These are phyloP conservation scores for Rhagoletis zephyria DNA, from an alignment of 1,140 invertebrate species.

Conservation along the genomic window DNA sequence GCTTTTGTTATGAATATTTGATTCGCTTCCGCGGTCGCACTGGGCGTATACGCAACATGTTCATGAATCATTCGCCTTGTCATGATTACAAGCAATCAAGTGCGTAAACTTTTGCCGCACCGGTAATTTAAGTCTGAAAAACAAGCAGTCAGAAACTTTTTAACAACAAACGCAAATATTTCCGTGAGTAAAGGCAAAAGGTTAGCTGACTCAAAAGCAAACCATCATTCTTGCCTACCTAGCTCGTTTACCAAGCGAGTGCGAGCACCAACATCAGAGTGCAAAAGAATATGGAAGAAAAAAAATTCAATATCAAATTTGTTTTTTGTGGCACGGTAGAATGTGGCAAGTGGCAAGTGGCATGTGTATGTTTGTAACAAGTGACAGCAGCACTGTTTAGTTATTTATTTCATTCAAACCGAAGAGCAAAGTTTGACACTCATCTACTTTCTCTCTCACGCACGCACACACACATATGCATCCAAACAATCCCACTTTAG, in stretches of 20 bases:
- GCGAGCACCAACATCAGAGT: too few species aligned
- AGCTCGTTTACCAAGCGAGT: too few species aligned
- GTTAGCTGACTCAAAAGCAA: neutral
- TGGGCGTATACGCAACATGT: neutral
- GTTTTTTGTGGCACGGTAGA: neutral
- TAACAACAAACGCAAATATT: conserved; percentile 27
- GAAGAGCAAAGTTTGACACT: neutral
- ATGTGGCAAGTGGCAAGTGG: conserved; percentile 37
- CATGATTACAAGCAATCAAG: conserved; percentile 41
- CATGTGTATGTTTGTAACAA: neutral
- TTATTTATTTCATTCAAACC: conserved; percentile 2
- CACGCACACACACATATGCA: neutral
- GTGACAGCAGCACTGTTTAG: neutral
- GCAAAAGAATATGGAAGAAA: too few species aligned
- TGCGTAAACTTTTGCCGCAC: conserved; percentile 41
- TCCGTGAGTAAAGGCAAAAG: neutral
- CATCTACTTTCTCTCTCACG: neutral
- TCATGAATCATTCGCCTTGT: conserved; percentile 24
- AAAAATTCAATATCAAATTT: conserved; percentile 12
- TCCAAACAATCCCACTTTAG: neutral
- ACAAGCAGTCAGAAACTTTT: neutral
- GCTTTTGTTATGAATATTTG: neutral
- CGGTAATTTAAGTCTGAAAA: conserved; percentile 23
- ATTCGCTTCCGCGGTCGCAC: neutral
- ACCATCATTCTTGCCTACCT: too few species aligned